Base-by-base conservation (phyloP, 2,888 invertebrate species). In the Tubiluchus corallicola region DNA sequence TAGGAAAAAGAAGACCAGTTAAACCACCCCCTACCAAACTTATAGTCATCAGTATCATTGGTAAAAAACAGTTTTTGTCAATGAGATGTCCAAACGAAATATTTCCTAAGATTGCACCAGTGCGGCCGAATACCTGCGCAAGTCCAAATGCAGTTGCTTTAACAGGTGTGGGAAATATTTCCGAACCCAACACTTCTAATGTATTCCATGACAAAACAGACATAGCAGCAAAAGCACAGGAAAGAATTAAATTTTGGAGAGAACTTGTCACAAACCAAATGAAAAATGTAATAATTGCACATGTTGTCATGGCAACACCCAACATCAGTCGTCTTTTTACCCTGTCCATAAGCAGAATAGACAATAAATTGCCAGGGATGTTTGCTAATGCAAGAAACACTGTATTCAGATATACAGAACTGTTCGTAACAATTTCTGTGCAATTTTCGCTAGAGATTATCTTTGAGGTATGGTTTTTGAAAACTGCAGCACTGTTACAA, bases 161-260 rank as follows among this genome's bases (percentile, higher is more conserved):
- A 49, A 3, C 51, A 49, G 66, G 63, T 9, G 67, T 64, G 4
- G 68, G 67, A 51, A 66, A 68, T 48, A 63, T 62, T 54, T 68
- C 68, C 17, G 68, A 58, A 20, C 68, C 67, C 29, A 63, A 60
- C 19, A 68, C 57, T 44, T 64, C 65, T 19, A 69, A 55, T 2
- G 67, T 59, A 38, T 66, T 68, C 67, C 68, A 69, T 13, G 64
- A 62, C 42, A 69, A 58, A 41, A 68, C 62, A 17, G 65, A 62
- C 13, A 59, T 58, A n/a, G 9, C 9, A n/a, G 29, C 29, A 29
- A 29, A 29, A 9, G n/a, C 9, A 29, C 29, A 29, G 29, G 29
- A 29, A 9, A 29, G n/a, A n/a, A 29, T 29, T 29, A 29, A 29
- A 29, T 29, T 29, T 29, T 29, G 9, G 9, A 29, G 29, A 49